A percentile compares a stretch with the other conserved stretches of the same genome.
These are phyloP conservation scores for Eulimnadia texana DNA, from an alignment of 1,140 invertebrate species.

Conservation along the genomic window DNA sequence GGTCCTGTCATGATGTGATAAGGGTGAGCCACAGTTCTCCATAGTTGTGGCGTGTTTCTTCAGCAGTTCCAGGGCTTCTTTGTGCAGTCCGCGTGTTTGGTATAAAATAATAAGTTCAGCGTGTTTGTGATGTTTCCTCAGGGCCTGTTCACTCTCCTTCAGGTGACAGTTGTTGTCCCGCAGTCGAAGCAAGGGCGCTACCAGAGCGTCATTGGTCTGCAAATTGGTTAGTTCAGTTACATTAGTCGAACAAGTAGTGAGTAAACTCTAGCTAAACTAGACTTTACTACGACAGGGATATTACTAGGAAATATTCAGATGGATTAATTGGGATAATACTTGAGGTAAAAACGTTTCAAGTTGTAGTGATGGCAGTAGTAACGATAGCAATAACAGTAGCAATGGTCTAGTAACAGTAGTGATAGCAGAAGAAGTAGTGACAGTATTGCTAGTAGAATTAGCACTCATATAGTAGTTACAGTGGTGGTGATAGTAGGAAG, in stretches of 20 bases:
- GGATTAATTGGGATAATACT: too few relatives aligned
- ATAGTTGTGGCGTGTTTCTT: constrained; percentile 48
- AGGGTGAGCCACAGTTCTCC: constrained; percentile 52
- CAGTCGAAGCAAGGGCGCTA: constrained; percentile 75
- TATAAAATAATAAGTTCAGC: constrained; percentile 92
- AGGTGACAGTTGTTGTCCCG: constrained; percentile 80
- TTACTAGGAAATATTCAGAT: too few relatives aligned
- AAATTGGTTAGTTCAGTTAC: constrained; percentile 20
- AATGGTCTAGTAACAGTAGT: too few relatives aligned
- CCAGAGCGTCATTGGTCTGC: constrained; percentile 84
- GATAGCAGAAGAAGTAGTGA: too few relatives aligned
- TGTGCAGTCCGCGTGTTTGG: constrained; percentile 80
- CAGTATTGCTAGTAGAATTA: too few relatives aligned
- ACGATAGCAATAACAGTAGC: neutral
- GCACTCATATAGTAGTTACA: too few relatives aligned
- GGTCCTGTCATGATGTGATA: constrained; percentile 65
- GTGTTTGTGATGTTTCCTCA: constrained; percentile 73
- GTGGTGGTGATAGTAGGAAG: too few relatives aligned
- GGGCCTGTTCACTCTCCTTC: constrained; percentile 78
- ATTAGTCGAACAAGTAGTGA: neutral
- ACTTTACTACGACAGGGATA: too few relatives aligned
- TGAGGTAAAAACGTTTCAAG: too few relatives aligned
- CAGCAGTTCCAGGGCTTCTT: constrained; percentile 76
- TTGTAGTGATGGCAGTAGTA: too few relatives aligned
- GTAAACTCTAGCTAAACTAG: neutral